A percentile compares a stretch with the other conserved stretches of the same genome.
These are phyloP conservation scores for Oscheius sp. DNA, from an alignment of 2,888 invertebrate species.

Conservation along the genomic window DNA sequence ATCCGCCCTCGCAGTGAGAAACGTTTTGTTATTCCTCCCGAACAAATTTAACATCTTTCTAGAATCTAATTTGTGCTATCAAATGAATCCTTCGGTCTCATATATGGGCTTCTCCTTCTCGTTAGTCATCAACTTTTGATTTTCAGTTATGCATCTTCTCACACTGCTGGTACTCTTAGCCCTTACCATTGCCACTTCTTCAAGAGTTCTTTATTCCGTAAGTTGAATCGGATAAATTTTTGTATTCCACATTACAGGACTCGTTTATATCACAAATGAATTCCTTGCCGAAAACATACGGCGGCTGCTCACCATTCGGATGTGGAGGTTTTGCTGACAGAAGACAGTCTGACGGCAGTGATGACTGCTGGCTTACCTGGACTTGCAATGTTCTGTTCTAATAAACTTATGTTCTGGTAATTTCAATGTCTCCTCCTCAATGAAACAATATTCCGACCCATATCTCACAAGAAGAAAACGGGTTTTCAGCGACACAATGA, in stretches of 20 bases:
- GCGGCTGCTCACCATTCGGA: conserved; percentile 10
- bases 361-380: conserved; percentile 7
- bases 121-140: too few relatives aligned
- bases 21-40: too few relatives aligned
- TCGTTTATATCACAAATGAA: neutral
- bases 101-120: too few relatives aligned
- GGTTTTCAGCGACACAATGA: too few relatives aligned
- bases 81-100: too few relatives aligned
- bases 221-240: neutral
- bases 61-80: too few relatives aligned
- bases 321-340: conserved; percentile 13
- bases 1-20: too few relatives aligned
- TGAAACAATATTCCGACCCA: too few relatives aligned
- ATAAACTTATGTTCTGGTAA: neutral
- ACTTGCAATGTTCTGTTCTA: neutral
- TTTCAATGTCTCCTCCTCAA: neutral
- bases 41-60: too few relatives aligned
- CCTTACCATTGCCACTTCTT: neutral
- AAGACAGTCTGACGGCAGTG: neutral
- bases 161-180: too few relatives aligned
- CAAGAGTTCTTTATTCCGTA: conserved; percentile 16
- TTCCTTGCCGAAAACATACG: neutral
- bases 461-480: too few relatives aligned
- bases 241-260: neutral
- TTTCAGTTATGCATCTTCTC: too few relatives aligned